phyloP scores from a whole-genome alignment of 2,113 vertebrate genomes.

The Phoenicopterus ruber region DNA sequence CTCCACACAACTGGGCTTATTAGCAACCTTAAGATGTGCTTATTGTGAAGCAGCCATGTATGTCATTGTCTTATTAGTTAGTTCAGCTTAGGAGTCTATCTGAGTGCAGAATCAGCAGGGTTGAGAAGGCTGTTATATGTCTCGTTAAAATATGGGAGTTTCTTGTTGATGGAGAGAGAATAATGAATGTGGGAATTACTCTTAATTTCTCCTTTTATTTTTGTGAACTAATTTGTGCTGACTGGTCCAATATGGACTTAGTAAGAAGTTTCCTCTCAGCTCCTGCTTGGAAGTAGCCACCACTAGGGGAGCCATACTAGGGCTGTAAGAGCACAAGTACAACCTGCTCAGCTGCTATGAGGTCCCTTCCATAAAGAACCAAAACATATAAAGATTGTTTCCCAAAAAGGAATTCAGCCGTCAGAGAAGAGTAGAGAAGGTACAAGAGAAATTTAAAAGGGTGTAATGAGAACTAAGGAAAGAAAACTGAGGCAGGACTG shows the following conservation, averaged over 20 bases:
- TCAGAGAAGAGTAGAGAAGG: background rate
- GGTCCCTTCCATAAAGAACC: background rate
- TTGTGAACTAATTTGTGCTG: background rate
- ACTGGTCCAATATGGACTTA: background rate
- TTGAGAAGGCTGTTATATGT: background rate
- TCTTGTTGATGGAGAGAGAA: background rate
- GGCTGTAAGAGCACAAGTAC: background rate
- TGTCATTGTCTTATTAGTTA: background rate
- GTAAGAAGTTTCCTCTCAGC: background rate
- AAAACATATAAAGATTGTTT: background rate
- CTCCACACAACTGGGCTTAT: background rate
- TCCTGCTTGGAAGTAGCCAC: background rate
- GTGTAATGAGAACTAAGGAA: background rate
- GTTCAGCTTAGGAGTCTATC: background rate
- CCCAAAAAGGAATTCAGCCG: background rate
- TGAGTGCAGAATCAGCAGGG: background rate
- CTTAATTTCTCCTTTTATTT: background rate
- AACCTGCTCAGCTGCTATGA: background rate
- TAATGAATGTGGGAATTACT: background rate
- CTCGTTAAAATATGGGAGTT: background rate
- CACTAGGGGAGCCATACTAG: accelerated
- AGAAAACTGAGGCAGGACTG: background rate
- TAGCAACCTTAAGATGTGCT: background rate
- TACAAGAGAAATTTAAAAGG: background rate
- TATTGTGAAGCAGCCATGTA: background rate